A percentile compares a stretch with the other conserved stretches of the same genome.
Evolutionary conservation across 2,113 vertebrate genomes (phyloP).

Genomic region (Microcebus murinus): DNA sequence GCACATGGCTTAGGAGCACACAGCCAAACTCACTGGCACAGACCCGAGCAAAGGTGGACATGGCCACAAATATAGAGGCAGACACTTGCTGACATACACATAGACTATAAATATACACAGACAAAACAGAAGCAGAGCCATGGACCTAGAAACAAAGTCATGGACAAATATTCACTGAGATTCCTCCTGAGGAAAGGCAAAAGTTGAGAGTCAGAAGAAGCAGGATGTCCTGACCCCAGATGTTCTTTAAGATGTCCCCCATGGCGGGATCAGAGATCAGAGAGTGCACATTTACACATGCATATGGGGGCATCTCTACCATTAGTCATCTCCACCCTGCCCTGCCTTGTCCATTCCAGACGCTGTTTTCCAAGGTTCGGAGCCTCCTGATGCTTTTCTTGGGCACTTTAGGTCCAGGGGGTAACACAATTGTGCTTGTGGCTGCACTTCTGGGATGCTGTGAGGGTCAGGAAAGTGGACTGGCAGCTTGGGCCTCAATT

Average conservation of each 20-base stretch:
- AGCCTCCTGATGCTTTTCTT: not conserved
- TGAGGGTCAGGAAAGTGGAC: not conserved
- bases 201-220: not conserved
- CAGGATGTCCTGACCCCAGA: too few species aligned
- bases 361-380: not conserved
- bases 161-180: not conserved
- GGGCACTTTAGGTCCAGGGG: not conserved
- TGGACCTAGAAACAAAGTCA: not conserved
- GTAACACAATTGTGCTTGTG: not conserved
- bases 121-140: not conserved
- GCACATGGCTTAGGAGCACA: not conserved
- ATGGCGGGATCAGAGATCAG: fast-evolving
- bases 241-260: fast-evolving
- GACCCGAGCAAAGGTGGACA: not conserved
- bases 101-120: not conserved
- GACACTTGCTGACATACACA: not conserved
- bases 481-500: not conserved
- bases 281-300: not conserved
- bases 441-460: not conserved
- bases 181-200: not conserved
- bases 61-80: not conserved
- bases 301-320: fast-evolving
- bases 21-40: not conserved
- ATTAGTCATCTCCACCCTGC: too few species aligned
- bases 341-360: not conserved